Evolutionary conservation across 2,888 invertebrate genomes (phyloP).

Genomic region (Idaea straminata): DNA sequence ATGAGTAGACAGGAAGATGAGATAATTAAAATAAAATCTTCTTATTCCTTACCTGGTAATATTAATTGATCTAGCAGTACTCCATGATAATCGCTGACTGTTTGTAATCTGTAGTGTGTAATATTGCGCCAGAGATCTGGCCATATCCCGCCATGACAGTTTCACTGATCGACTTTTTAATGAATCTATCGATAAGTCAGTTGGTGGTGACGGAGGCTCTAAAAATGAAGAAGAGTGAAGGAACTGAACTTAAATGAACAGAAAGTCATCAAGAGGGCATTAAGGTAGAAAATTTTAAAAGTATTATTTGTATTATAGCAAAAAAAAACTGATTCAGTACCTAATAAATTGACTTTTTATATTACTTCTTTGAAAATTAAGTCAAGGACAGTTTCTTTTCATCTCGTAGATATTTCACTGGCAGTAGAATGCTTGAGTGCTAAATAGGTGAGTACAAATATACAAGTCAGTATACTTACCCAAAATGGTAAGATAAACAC

Average conservation of each 20-base stretch:
- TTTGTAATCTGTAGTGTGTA: conserved; percentile 66
- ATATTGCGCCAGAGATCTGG: conserved; percentile 64
- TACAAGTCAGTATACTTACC: conserved; percentile 42
- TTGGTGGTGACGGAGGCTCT: conserved; percentile 73
- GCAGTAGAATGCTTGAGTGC: too few relatives aligned
- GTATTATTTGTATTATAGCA: background rate
- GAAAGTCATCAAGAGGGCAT: too few relatives aligned
- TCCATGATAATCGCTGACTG: conserved; percentile 64
- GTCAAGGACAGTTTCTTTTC: too few relatives aligned
- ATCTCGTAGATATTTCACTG: too few relatives aligned
- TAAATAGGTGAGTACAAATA: too few relatives aligned
- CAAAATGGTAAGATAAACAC: conserved; percentile 64
- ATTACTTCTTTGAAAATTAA: too few relatives aligned
- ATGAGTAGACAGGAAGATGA: background rate
- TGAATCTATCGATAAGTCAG: conserved; percentile 69
- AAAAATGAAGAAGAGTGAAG: conserved; percentile 18
- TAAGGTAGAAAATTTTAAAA: too few relatives aligned
- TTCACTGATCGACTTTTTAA: conserved; percentile 68
- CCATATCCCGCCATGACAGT: conserved; percentile 69
- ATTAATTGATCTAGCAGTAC: conserved; percentile 62
- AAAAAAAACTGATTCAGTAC: background rate
- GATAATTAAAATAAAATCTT: too few relatives aligned
- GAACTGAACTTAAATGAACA: background rate
- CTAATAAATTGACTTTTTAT: too few relatives aligned
- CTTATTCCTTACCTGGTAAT: conserved; percentile 56